Evolutionary conservation across 1,140 invertebrate species (phyloP).

Genomic region (Penaeus japonicus): DNA sequence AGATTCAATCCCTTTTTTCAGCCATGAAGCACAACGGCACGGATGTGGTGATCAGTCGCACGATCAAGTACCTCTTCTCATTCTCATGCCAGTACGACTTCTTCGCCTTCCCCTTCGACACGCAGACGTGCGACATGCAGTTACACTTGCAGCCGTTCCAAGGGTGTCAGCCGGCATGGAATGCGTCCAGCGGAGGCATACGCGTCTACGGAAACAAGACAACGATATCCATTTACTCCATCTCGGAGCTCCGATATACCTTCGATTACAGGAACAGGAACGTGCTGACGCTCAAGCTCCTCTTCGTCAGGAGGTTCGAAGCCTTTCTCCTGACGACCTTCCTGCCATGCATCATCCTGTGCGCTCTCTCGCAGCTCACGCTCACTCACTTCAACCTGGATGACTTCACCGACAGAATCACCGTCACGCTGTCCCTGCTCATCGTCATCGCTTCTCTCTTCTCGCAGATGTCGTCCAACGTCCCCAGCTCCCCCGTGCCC

Average conservation of each 20-base stretch:
- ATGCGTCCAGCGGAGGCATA: neutral
- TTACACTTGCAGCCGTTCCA: neutral
- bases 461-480: conserved; percentile 15
- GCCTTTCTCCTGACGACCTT: conserved; percentile 19
- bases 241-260: neutral
- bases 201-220: neutral
- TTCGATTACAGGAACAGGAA: neutral
- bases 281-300: neutral
- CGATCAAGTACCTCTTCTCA: conserved; percentile 14
- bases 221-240: conserved; percentile 2
- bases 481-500: conserved; percentile 3
- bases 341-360: conserved; percentile 22
- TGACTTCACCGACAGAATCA: conserved; percentile 33
- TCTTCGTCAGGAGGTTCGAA: neutral
- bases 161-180: neutral
- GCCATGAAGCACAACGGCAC: neutral
- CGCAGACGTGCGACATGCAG: conserved; percentile 7
- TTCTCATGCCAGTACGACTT: neutral
- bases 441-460: conserved; percentile 35
- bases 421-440: conserved; percentile 18
- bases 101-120: conserved; percentile 42
- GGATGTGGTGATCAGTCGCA: neutral
- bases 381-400: conserved; percentile 8
- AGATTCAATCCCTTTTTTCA: neutral
- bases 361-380: neutral